A percentile compares a stretch with the other conserved stretches of the same genome.
phyloP scores from a whole-genome alignment of 2,888 invertebrate species.

The Agapetus fuscipes region DNA sequence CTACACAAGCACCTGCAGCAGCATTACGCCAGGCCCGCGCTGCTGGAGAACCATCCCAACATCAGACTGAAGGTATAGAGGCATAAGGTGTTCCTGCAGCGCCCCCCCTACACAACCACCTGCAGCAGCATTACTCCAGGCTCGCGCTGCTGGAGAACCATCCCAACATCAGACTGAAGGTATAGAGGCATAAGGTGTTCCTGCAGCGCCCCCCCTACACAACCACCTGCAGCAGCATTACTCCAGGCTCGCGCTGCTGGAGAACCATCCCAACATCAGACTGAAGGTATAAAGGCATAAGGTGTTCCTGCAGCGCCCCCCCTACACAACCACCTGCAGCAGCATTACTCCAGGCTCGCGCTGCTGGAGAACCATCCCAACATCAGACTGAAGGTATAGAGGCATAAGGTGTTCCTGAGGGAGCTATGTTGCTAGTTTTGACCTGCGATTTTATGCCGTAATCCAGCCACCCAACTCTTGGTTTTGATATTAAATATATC shows the following conservation, averaged over 20 bases:
- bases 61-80: constrained; percentile 51
- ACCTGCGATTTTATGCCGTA: no score
- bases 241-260: constrained; percentile 57
- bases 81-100: no score
- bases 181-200: no score
- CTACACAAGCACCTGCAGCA: constrained; percentile 71
- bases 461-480: no score
- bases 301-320: no score
- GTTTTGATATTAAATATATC: no score
- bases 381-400: constrained; percentile 49
- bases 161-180: constrained; percentile 52
- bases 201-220: no score
- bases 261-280: constrained; percentile 52
- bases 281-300: constrained; percentile 48
- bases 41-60: constrained; percentile 56
- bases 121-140: constrained; percentile 68
- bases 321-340: constrained; percentile 73
- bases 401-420: no score
- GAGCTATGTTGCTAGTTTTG: no score
- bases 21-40: constrained; percentile 63
- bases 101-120: no score
- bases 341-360: constrained; percentile 63
- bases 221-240: constrained; percentile 78
- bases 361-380: constrained; percentile 57
- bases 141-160: constrained; percentile 59